Evolutionary conservation across 2,797 vertebrate species (phyloP).

Genomic region (Sternotherus odoratus): DNA sequence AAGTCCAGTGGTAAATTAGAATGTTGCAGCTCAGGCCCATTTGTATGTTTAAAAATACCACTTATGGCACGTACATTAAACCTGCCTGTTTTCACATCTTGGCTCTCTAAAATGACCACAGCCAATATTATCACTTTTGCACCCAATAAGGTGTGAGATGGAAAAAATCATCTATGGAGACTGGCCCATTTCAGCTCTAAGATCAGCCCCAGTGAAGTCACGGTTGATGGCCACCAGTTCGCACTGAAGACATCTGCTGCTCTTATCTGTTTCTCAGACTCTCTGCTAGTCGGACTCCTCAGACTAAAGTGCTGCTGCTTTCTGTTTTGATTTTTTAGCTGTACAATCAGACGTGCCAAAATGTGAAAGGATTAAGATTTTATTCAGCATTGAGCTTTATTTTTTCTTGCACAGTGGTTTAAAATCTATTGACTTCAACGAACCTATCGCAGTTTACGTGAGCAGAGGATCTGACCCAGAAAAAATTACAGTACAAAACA

Average conservation of each 20-base stretch:
- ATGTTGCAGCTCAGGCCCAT: neutral
- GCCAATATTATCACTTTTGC: neutral
- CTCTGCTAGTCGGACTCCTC: neutral
- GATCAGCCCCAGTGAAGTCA: neutral
- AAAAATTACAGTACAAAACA: neutral
- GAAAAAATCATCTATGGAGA: accelerated
- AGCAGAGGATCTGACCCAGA: neutral
- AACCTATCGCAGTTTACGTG: neutral
- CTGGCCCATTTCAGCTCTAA: neutral
- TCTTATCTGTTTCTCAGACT: neutral
- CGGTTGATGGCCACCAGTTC: neutral
- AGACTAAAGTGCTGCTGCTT: neutral
- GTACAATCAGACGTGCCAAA: neutral
- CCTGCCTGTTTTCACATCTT: neutral
- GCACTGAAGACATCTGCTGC: neutral
- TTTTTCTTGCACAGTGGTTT: neutral
- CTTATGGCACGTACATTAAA: neutral
- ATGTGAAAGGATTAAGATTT: neutral
- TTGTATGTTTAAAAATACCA: neutral
- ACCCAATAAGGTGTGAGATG: accelerated
- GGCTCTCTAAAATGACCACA: neutral
- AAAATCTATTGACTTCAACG: accelerated
- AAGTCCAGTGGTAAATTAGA: neutral
- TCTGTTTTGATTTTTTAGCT: neutral
- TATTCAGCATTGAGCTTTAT: neutral